Percentiles rank a stretch among this genome's conserved stretches.
phyloP scores from a whole-genome alignment of 1,140 invertebrate species.

The Brevipalpus yothersi region DNA sequence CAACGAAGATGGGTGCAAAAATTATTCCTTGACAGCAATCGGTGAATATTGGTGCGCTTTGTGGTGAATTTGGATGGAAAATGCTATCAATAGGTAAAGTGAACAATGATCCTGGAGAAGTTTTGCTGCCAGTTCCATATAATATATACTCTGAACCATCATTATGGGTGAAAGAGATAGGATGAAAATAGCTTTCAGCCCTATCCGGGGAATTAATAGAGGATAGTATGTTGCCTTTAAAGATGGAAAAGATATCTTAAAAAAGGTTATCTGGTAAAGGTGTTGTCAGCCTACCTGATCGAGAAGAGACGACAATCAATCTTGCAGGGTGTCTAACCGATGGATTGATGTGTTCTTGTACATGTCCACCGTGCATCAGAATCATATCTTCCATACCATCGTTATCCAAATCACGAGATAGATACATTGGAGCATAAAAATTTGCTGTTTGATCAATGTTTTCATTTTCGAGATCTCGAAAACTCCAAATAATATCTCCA shows the following conservation, averaged over 20 bases:
- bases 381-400: slow-evolving; percentile 45
- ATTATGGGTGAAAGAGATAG: slow-evolving; percentile 29
- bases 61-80: slow-evolving; percentile 22
- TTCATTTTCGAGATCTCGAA: neutral
- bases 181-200: slow-evolving; percentile 44
- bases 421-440: slow-evolving; percentile 37
- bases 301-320: slow-evolving; percentile 6
- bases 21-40: slow-evolving; percentile 21
- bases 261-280: too few relatives aligned
- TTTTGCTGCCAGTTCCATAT: slow-evolving; percentile 46
- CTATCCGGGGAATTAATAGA: slow-evolving; percentile 35
- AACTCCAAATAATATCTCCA: slow-evolving; percentile 3
- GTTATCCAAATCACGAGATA: slow-evolving; percentile 36
- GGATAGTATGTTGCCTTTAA: slow-evolving; percentile 28
- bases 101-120: slow-evolving; percentile 41
- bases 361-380: slow-evolving; percentile 36
- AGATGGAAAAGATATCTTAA: neutral
- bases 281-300: neutral
- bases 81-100: slow-evolving; percentile 30
- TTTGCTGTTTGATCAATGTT: slow-evolving; percentile 16
- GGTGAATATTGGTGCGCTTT: neutral
- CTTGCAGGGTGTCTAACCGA: neutral
- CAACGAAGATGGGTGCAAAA: slow-evolving; percentile 40
- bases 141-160: slow-evolving; percentile 33
- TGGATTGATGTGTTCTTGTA: slow-evolving; percentile 23